phyloP scores from a whole-genome alignment of 2,113 vertebrate species.

The Mohoua ochrocephala region DNA sequence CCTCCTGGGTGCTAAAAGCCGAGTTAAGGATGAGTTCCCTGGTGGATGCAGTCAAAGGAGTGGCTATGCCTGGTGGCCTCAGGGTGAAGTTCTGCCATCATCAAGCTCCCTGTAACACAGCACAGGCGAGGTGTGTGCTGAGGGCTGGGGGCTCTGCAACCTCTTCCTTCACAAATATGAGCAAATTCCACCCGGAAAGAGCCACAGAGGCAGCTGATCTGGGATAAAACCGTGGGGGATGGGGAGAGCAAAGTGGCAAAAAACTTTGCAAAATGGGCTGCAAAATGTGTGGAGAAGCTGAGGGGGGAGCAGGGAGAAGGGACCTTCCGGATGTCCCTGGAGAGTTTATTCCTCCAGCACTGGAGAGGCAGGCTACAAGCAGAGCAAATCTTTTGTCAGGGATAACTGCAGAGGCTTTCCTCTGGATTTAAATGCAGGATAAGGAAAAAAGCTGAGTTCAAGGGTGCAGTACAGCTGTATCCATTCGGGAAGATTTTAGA shows the following conservation, averaged over 20 bases:
- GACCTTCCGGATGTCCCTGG: neutral
- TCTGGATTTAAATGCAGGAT: neutral
- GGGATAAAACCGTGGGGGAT: accelerated
- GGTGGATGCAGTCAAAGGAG: neutral
- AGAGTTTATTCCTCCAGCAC: neutral
- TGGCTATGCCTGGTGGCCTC: neutral
- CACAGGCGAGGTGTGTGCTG: neutral
- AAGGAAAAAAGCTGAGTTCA: neutral
- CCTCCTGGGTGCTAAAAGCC: neutral
- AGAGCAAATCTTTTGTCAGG: neutral
- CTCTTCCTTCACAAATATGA: accelerated
- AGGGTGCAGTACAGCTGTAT: neutral
- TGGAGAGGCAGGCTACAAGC: neutral
- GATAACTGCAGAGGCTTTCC: neutral
- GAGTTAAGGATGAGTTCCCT: neutral
- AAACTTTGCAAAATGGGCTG: neutral
- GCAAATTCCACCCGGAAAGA: neutral
- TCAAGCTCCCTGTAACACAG: accelerated
- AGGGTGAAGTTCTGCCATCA: neutral
- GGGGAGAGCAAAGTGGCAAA: neutral
- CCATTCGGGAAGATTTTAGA: neutral
- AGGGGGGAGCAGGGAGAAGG: neutral
- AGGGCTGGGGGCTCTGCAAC: neutral
- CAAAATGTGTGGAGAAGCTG: accelerated
- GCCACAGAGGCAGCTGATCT: neutral